Evolutionary conservation across 2,797 vertebrate species (phyloP), one percentile per base, ranked within the genome.

Genomic region (Pelochelys cantorii): DNA sequence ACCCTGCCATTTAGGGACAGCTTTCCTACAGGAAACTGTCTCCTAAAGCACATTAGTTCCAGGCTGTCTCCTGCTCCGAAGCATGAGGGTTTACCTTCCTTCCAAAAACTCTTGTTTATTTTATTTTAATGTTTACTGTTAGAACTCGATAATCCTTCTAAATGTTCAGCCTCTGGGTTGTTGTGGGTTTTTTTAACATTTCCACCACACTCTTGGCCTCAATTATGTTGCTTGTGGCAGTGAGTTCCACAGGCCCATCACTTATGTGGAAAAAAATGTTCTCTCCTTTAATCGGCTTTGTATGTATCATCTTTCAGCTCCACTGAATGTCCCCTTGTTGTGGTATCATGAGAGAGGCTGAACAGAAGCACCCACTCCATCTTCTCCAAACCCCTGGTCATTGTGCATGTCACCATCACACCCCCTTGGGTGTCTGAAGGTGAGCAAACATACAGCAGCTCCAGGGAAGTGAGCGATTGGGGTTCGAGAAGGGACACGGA

Each of bases 401-500:
- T 18, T 6, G 23, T 25, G 83, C 68, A 82, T 18, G 71, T 2
- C 15, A 25, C 11, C 25, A 20, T 0, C 74, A 48, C 42, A 27
- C 14, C 29, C 11, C 1, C 0, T 29, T 7, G 37, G 29, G 34
- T 34, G 79, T 87, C 20, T 34, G 89, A 89, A 52, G 53, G 59
- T 0, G 2, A 81, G 15, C 0, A 62, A 90, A 83, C 13, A 2
- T 81, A 68, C 57, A 85, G 4, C 8, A 83, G 22, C 34, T 3
- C 3, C 15, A 20, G 83, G 27, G 15, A 60, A 54, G 83, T 84
- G 80, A 95, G 82, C 0, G 56, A 42, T 29, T 7, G 37, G 42
- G 37, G 37, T 22, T 31, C 54, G 56, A 37, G n/a, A 5, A 6
- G 1, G 23, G 23, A 52, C 0, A 0, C 60, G 79, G 74, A 82